These are phyloP conservation scores for Schlechtendalia chinensis DNA, from an alignment of 1,140 invertebrate species.

Conservation along the genomic window DNA sequence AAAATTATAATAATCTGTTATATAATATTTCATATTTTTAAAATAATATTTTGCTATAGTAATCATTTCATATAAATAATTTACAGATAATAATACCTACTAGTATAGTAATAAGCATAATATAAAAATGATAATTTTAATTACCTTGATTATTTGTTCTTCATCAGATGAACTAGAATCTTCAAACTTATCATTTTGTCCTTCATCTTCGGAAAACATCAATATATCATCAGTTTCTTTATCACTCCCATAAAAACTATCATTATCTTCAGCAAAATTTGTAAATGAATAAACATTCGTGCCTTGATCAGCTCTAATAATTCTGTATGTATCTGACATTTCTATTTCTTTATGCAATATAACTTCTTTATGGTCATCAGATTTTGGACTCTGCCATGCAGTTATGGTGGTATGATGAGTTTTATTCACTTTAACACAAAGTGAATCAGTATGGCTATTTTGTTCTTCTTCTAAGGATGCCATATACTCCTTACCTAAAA, in stretches of 20 bases:
- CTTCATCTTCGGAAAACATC: slow-evolving; percentile 70
- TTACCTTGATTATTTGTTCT: slow-evolving; percentile 51
- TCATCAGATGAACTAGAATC: slow-evolving; percentile 56
- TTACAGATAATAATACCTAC: too few species aligned
- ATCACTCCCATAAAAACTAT: slow-evolving; percentile 67
- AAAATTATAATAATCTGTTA: too few species aligned
- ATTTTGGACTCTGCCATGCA: slow-evolving; percentile 33
- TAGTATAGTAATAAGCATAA: background rate
- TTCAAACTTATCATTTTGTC: slow-evolving; percentile 58
- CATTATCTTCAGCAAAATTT: slow-evolving; percentile 57
- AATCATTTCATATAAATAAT: too few species aligned
- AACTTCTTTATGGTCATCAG: slow-evolving; percentile 53
- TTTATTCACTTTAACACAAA: slow-evolving; percentile 45
- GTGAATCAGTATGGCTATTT: slow-evolving; percentile 2
- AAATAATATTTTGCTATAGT: too few species aligned
- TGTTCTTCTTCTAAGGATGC: slow-evolving; percentile 18
- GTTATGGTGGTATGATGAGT: slow-evolving; percentile 40
- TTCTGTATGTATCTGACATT: slow-evolving; percentile 54
- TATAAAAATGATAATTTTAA: slow-evolving; percentile 9
- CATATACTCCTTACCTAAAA: slow-evolving; percentile 35
- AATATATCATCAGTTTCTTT: slow-evolving; percentile 67
- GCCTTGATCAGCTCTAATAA: slow-evolving; percentile 51
- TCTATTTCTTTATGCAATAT: slow-evolving; percentile 54
- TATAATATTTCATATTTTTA: too few species aligned
- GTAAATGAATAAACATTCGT: slow-evolving; percentile 53